Evolutionary conservation across 2,888 invertebrate genomes (phyloP).

Genomic region (Melanostoma mellinum): DNA sequence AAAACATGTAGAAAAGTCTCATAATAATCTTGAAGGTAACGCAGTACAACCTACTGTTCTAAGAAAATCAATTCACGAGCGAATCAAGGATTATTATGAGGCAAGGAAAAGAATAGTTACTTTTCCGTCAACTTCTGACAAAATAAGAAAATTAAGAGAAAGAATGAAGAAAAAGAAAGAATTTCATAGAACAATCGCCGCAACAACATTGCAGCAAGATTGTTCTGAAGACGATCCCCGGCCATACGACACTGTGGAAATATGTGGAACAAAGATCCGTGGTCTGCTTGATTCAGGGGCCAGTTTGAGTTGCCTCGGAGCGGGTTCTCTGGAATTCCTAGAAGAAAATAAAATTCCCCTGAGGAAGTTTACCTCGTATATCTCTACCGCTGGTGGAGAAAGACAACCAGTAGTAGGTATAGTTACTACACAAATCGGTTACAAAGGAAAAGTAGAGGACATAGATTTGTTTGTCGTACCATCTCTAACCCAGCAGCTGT

Average conservation of each 20-base stretch:
- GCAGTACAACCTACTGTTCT: not conserved
- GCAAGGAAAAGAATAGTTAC: conserved; percentile 9
- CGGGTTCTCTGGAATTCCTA: not conserved
- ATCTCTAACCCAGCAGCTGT: not conserved
- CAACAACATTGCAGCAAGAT: not conserved
- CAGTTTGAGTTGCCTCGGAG: not conserved
- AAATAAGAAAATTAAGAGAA: not conserved
- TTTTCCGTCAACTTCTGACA: not conserved
- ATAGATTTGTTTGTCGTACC: conserved; percentile 4
- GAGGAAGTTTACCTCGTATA: not conserved
- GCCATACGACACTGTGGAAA: not conserved
- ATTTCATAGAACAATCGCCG: not conserved
- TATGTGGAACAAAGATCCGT: not conserved
- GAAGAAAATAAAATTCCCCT: not conserved
- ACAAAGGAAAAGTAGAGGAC: not conserved
- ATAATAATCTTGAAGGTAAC: too few species aligned
- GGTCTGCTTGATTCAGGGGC: conserved; percentile 10
- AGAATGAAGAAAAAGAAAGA: conserved; percentile 6
- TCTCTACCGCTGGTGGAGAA: not conserved
- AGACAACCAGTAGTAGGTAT: not conserved
- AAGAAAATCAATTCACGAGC: not conserved
- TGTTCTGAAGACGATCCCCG: not conserved
- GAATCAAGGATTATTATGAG: not conserved
- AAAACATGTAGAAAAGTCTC: not conserved
- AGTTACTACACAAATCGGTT: not conserved